Conservation (phyloP, 2,113 vertebrate genomes). For the Lanius collurio region DNA sequence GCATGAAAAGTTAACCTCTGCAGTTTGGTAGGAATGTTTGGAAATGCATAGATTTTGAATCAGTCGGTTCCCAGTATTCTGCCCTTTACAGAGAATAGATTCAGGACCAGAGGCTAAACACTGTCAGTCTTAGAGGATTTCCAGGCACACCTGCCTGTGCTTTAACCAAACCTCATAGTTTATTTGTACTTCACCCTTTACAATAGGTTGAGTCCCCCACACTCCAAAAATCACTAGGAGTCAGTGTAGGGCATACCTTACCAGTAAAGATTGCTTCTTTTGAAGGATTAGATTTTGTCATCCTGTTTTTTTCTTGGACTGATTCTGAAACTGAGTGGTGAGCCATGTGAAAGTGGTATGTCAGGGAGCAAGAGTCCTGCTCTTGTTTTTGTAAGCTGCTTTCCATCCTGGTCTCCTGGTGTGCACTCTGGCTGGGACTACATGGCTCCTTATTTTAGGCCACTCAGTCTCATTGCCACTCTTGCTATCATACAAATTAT, state of each 20-base stretch:
- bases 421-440: background rate
- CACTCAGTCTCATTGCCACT: background rate
- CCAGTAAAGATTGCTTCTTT: background rate
- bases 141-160: rapidly evolving
- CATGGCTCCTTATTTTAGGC: background rate
- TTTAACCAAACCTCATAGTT: background rate
- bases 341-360: background rate
- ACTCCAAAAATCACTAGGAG: background rate
- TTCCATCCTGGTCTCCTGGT: background rate
- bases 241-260: background rate
- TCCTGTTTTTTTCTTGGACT: background rate
- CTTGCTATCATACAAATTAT: background rate
- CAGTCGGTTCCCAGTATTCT: background rate
- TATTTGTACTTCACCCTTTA: background rate
- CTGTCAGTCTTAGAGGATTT: background rate
- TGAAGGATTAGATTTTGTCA: background rate
- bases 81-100: background rate
- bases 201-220: background rate
- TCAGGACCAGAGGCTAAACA: background rate
- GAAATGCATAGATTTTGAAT: background rate
- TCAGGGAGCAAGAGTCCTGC: background rate
- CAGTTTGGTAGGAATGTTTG: background rate
- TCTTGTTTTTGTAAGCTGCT: background rate
- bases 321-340: background rate
- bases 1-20: background rate